A percentile compares a stretch with the other conserved stretches of the same genome.
These are phyloP conservation scores for Oryzias curvinotus DNA, from an alignment of 2,113 vertebrate genomes.

Conservation along the genomic window DNA sequence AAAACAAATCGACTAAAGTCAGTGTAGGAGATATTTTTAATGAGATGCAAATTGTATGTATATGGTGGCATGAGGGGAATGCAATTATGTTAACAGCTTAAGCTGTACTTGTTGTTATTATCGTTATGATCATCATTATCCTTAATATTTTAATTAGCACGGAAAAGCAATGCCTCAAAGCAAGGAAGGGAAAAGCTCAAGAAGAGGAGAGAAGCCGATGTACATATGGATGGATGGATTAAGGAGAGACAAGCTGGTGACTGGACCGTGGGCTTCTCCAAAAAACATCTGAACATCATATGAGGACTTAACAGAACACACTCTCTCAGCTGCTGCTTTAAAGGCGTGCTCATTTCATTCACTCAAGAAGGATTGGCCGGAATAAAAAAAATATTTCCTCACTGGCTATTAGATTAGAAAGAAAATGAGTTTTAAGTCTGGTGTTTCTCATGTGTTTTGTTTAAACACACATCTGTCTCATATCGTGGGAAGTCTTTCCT, in stretches of 20 bases:
- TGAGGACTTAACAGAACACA: slow-evolving; percentile 6
- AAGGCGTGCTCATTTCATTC: slow-evolving; percentile 17
- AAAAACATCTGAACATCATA: slow-evolving; percentile 12
- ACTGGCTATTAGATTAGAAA: background rate
- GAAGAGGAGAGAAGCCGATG: slow-evolving; percentile 19
- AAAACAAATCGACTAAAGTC: slow-evolving; percentile 51
- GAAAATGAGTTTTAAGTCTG: background rate
- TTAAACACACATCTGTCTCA: too few species aligned
- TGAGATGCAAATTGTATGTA: slow-evolving; percentile 77
- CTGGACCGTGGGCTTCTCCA: slow-evolving; percentile 19
- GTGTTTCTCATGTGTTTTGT: too few species aligned
- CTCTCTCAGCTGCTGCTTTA: background rate
- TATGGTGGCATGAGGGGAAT: slow-evolving; percentile 67
- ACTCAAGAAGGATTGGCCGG: too few species aligned
- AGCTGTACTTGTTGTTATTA: slow-evolving; percentile 78
- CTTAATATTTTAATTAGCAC: slow-evolving; percentile 79
- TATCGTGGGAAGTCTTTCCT: too few species aligned
- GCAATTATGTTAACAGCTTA: slow-evolving; percentile 81
- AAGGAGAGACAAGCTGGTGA: slow-evolving; percentile 17
- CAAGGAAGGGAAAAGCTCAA: slow-evolving; percentile 35
- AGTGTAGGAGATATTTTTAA: slow-evolving; percentile 62
- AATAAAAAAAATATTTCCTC: too few species aligned
- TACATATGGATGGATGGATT: slow-evolving; percentile 25
- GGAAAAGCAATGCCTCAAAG: slow-evolving; percentile 53
- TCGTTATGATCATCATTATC: slow-evolving; percentile 69